Evolutionary conservation across 2,113 vertebrate species (phyloP).

Genomic region (Origma solitaria): DNA sequence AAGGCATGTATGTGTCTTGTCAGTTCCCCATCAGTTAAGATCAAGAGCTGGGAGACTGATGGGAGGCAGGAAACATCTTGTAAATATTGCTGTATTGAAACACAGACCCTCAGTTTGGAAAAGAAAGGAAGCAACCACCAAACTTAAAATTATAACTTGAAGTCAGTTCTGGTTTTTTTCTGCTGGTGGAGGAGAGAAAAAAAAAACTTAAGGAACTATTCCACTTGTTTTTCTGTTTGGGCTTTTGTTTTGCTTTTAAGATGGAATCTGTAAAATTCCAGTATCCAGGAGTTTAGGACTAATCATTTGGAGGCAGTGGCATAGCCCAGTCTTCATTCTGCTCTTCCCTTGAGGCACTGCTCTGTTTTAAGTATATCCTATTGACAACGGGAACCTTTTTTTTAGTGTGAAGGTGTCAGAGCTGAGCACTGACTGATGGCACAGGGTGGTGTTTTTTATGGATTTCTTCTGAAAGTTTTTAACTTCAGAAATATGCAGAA

Average conservation of each 20-base stretch:
- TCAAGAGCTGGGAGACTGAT: not conserved
- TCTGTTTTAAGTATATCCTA: not conserved
- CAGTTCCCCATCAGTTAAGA: not conserved
- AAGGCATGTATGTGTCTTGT: not conserved
- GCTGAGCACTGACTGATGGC: not conserved
- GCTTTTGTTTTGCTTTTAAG: not conserved
- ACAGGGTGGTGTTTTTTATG: not conserved
- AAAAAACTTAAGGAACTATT: not conserved
- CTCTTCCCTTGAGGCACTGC: not conserved
- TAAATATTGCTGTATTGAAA: not conserved
- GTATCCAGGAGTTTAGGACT: not conserved
- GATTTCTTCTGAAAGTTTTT: not conserved
- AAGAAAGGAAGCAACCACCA: not conserved
- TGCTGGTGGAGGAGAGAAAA: not conserved
- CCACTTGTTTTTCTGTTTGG: not conserved
- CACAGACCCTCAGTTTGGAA: not conserved
- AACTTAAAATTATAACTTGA: not conserved
- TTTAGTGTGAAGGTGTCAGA: not conserved
- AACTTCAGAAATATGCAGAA: not conserved
- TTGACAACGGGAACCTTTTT: not conserved
- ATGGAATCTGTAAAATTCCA: not conserved
- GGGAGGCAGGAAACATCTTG: not conserved
- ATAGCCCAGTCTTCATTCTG: fast-evolving
- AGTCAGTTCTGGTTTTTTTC: not conserved
- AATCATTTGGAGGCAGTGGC: fast-evolving